Evolutionary conservation across 2,113 vertebrate genomes (phyloP).

Genomic region (Istiophorus platypterus): DNA sequence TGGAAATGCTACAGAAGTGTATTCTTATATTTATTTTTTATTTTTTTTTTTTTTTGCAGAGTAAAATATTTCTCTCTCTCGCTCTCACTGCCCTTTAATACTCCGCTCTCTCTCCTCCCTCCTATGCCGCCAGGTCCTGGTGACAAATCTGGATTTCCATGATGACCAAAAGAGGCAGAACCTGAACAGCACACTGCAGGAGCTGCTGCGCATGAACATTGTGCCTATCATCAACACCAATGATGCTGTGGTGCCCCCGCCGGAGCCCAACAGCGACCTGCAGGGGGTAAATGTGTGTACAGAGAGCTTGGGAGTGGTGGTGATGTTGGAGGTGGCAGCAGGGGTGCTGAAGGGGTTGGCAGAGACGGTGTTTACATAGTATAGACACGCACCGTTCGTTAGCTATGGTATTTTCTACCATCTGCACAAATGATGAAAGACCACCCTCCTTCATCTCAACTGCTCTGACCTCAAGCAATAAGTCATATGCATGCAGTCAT

Average conservation of each 20-base stretch:
- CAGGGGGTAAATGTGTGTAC: constrained; percentile 99
- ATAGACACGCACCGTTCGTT: constrained; percentile 9
- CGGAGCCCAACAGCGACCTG: constrained; percentile 97
- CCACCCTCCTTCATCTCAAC: constrained; percentile 40
- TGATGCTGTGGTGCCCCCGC: constrained; percentile 96
- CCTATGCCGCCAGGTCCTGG: constrained; percentile 88
- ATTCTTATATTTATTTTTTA: no score
- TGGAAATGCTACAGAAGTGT: no score
- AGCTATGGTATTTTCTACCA: constrained; percentile 10
- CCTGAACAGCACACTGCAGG: constrained; percentile 94
- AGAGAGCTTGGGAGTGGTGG: constrained; percentile 65
- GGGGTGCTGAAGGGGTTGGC: constrained; percentile 23
- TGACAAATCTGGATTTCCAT: constrained; percentile 97
- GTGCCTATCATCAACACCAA: constrained; percentile 99
- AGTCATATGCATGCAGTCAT: constrained; percentile 47
- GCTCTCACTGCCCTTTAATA: background rate
- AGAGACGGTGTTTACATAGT: constrained; percentile 7
- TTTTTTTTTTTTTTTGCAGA: background rate
- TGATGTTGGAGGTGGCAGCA: constrained; percentile 46
- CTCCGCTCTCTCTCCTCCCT: background rate
- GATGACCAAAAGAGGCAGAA: constrained; percentile 97
- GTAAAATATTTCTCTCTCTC: background rate
- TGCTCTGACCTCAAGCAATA: constrained; percentile 36
- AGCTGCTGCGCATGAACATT: constrained; percentile 98
- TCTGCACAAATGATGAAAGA: background rate